Conservation (phyloP, 2,113 vertebrate genomes). For the Daphoenositta chrysoptera region DNA sequence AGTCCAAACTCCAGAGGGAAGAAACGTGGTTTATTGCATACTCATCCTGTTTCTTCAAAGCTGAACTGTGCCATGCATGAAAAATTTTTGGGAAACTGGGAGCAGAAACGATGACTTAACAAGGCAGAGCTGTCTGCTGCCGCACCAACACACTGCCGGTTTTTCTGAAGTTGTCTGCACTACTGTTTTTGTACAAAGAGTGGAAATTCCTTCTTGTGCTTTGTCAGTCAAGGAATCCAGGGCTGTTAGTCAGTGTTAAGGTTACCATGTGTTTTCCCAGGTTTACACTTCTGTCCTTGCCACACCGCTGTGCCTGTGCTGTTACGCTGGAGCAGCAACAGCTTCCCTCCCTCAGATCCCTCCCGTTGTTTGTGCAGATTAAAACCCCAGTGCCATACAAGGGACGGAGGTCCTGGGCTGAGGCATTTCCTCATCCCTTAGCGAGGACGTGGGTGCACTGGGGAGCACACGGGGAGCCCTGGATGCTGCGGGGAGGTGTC, state of each 20-base stretch:
- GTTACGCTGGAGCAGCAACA: accelerated
- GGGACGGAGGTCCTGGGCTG: too few relatives aligned
- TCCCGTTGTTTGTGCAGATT: accelerated
- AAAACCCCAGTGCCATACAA: accelerated
- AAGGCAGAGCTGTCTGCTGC: background rate
- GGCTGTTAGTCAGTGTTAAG: background rate
- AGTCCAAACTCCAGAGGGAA: background rate
- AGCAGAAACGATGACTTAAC: background rate
- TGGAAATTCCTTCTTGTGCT: background rate
- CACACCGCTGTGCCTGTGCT: background rate
- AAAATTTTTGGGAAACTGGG: background rate
- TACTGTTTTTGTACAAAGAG: background rate
- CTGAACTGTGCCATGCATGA: background rate
- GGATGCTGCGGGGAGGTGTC: background rate
- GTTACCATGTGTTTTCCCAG: background rate
- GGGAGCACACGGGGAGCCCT: accelerated
- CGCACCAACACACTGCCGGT: accelerated
- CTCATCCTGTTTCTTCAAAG: constrained; percentile 8
- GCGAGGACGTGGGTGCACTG: accelerated
- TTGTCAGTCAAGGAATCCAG: background rate
- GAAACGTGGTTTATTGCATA: background rate
- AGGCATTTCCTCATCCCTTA: background rate
- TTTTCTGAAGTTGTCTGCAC: background rate
- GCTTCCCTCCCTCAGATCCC: too few relatives aligned
- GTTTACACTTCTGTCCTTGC: background rate